phyloP scores from a whole-genome alignment of 2,797 vertebrate genomes.

The Lateolabrax maculatus region DNA sequence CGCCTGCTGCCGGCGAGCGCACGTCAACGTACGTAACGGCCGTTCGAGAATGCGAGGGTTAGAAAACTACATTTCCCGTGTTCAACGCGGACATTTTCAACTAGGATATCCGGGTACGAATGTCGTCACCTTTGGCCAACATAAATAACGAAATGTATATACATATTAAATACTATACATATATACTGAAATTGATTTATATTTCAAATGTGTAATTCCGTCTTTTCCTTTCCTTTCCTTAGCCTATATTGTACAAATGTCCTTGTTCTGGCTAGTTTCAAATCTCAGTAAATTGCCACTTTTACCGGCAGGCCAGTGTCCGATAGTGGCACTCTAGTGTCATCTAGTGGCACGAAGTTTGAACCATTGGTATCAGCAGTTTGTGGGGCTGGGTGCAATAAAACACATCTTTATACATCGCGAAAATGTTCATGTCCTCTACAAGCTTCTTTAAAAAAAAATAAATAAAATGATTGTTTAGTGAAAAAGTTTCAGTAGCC shows the following conservation, averaged over 20 bases:
- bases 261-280: neutral
- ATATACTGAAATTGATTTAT: neutral
- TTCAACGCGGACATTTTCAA: conserved; percentile 22
- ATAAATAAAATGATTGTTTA: neutral
- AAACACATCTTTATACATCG: neutral
- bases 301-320: neutral
- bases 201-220: rapidly evolving
- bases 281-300: neutral
- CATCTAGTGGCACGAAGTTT: conserved; percentile 58
- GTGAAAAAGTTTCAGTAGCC: no score
- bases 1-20: rapidly evolving
- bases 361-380: neutral
- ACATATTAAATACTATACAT: neutral
- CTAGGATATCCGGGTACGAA: conserved; percentile 79
- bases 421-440: neutral
- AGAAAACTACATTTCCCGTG: conserved; percentile 77
- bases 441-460: neutral
- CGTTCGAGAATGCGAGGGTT: conserved; percentile 65
- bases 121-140: conserved; percentile 31
- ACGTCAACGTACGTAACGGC: conserved; percentile 51
- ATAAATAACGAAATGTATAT: neutral
- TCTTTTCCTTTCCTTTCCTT: rapidly evolving
- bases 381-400: neutral
- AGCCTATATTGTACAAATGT: neutral
- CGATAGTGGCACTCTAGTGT: conserved; percentile 28